These are phyloP conservation scores for Hycleus cichorii DNA, from an alignment of 1,140 invertebrate genomes.

Conservation along the genomic window DNA sequence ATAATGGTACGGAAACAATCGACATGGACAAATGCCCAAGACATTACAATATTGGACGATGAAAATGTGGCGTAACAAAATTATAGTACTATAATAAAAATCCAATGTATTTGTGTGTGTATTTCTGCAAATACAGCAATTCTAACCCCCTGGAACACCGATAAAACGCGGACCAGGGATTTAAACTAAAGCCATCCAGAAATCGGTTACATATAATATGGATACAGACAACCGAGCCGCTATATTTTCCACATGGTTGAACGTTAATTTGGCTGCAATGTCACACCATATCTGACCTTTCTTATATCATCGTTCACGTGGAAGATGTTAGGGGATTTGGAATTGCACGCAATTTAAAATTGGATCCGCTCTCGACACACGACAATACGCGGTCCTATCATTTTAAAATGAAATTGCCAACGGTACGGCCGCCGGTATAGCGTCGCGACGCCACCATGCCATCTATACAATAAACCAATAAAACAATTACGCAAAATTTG, in stretches of 20 bases:
- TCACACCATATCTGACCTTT: constrained; percentile 22
- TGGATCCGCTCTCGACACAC: constrained; percentile 4
- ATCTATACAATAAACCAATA: no score
- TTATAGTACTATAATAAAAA: constrained; percentile 22
- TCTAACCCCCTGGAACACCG: constrained; percentile 34
- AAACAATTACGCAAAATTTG: no score
- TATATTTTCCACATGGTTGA: constrained; percentile 31
- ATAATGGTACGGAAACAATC: constrained; percentile 14
- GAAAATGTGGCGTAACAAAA: constrained; percentile 21
- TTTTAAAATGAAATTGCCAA: no score
- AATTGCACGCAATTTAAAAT: constrained; percentile 15
- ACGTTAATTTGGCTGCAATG: constrained; percentile 23
- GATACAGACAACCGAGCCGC: constrained; percentile 23
- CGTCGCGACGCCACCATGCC: no score
- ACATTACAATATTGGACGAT: constrained; percentile 8
- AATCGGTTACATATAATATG: constrained; percentile 19
- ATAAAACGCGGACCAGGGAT: constrained; percentile 33
- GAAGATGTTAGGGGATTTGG: constrained; percentile 14
- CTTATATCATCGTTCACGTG: constrained; percentile 23
- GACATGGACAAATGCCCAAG: constrained; percentile 5
- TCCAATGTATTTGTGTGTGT: neutral
- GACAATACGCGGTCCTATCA: neutral
- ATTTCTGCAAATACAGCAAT: constrained; percentile 32
- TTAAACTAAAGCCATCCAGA: constrained; percentile 22
- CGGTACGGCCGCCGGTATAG: no score